These are phyloP conservation scores for Carpatolechia fugitivella DNA, from an alignment of 2,888 invertebrate genomes.

Conservation along the genomic window DNA sequence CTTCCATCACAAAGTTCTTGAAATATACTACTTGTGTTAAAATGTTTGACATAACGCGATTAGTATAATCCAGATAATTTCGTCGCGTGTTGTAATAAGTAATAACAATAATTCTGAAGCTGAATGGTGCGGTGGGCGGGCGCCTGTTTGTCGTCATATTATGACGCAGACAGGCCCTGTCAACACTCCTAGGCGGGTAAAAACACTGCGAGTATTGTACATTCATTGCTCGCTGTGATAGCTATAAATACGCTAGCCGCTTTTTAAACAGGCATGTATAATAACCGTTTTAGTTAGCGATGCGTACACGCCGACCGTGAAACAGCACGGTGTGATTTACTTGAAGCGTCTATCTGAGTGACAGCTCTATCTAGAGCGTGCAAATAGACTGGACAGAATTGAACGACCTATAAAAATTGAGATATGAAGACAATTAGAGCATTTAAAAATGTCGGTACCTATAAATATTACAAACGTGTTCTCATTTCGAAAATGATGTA, in stretches of 20 bases:
- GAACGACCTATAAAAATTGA: constrained; percentile 6
- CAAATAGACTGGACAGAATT: background rate
- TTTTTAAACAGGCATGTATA: background rate
- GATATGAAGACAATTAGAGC: constrained; percentile 1
- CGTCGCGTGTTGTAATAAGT: background rate
- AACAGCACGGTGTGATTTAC: background rate
- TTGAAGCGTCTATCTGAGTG: background rate
- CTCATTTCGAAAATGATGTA: background rate
- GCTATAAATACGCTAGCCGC: background rate
- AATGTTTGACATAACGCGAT: background rate
- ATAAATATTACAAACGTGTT: background rate
- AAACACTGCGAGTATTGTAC: background rate
- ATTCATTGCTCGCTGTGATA: background rate
- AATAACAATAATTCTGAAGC: background rate
- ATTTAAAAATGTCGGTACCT: background rate
- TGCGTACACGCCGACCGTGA: no score
- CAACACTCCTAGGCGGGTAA: background rate
- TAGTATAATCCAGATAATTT: background rate
- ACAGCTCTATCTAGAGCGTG: background rate
- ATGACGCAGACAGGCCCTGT: background rate
- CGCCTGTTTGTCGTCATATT: background rate
- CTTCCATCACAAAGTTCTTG: no score
- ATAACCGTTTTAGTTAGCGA: no score
- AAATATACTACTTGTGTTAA: background rate
- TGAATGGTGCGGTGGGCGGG: constrained; percentile 1